Base-by-base conservation (phyloP, 2,888 invertebrate genomes). In the Rhaphigaster nebulosa region DNA sequence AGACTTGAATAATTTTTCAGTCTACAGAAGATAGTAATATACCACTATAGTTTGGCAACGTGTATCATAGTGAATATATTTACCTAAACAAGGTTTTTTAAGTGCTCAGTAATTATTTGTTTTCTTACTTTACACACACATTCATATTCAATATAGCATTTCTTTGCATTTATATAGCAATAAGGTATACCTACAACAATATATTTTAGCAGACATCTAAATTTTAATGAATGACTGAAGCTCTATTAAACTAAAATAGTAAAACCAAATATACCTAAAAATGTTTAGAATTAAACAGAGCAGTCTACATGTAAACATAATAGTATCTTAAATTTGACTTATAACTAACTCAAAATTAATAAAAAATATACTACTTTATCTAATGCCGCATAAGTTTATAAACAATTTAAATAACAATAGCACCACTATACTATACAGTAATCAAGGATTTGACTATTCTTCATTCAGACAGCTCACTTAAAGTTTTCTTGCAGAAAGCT, bases 301-400 rank as follows among this genome's bases (percentile, higher is more conserved):
- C 84, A 84, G 84, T 45, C 84, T 84, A 45, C 41, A 84, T n/a
- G 12, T 84, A n/a, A 45, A 41, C 45, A 84, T 84, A 84, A 84
- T 41, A 41, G 41, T 84, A 84, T 84, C 45, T 45, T 84, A 70
- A 70, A 70, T 70, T 70, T 70, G 34, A 84, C 84, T 84, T 84
- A 84, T 84, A 41, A 84, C 45, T 84, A 84, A n/a, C 84, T 84
- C 41, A 84, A 84, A 84, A 84, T 84, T 45, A 84, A 84, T 84
- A 84, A 84, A 84, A 84, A 84, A 84, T 84, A 70, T 84, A 84
- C 84, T 84, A 84, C 45, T 84, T 45, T 84, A 84, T 84, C 84
- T 84, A 84, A 84, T 84, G 41, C 45, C 84, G 26, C 41, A 84
- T 84, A 84, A 45, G 15, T 84, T 84, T 84, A 84, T 84, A 84